phyloP scores from a whole-genome alignment of 35 echinoderm and acorn worm genomes.

The Strongylocentrotus purpuratus region DNA sequence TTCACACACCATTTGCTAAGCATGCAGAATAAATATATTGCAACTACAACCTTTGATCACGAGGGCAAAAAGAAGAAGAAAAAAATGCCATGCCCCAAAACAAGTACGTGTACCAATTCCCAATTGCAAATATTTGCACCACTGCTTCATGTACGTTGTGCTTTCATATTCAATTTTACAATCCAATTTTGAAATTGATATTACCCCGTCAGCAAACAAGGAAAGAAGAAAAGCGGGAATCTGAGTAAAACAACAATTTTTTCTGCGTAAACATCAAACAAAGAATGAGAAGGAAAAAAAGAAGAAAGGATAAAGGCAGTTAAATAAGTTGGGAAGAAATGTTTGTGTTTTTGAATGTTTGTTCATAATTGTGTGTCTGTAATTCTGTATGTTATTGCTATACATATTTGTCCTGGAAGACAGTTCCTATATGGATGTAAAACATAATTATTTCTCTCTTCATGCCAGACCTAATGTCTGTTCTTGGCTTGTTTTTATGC shows the following conservation, averaged over 20 bases:
- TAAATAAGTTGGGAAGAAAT: not conserved
- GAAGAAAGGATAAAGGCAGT: not conserved
- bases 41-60: not conserved
- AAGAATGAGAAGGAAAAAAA: not conserved
- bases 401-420: not conserved
- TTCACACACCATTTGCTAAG: not conserved
- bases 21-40: not conserved
- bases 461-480: not conserved
- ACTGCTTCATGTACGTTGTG: slow-evolving; percentile 3
- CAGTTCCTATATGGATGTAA: not conserved
- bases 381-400: not conserved
- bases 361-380: not conserved
- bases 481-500: not conserved
- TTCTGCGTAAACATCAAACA: not conserved
- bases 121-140: slow-evolving; percentile 30
- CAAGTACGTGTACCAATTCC: slow-evolving; percentile 37
- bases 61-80: not conserved
- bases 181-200: slow-evolving; percentile 48
- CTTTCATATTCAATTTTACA: slow-evolving; percentile 39
- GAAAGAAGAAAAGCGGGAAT: not conserved
- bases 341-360: slow-evolving; percentile 1
- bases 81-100: not conserved
- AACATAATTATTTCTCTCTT: not conserved
- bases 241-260: slow-evolving; percentile 6
- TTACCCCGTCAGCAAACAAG: not conserved